Evolutionary conservation across 2,797 vertebrate genomes (phyloP), one percentile per base, ranked within the genome.

Genomic region (Thripadectes ignobilis): DNA sequence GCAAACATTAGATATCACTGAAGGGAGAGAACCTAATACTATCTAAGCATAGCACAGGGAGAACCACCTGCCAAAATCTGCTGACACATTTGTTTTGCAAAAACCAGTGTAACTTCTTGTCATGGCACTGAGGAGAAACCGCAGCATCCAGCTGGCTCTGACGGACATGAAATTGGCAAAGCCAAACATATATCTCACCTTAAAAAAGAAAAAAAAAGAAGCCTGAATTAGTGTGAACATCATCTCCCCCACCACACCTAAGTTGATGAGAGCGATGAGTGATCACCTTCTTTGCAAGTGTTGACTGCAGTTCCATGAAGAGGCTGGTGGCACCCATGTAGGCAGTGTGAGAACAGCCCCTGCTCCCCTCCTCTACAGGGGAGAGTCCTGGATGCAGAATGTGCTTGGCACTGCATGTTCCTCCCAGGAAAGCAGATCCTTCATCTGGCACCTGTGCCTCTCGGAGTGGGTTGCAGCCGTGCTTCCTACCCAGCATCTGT

Each of bases 401-500:
- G 57, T n/a, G 65, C 13, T 76, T 93, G 92, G 67, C 39, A 1
- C 59, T 66, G 71, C 67, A 34, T 54, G 55, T 76, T 91, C 62
- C 67, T 85, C 51, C 69, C 48, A 16, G 76, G 80, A 84, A 77
- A 78, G 77, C 93, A 85, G 81, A 54, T 82, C 67, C 62, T 92
- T 89, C 87, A 34, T 45, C 89, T 95, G 96, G 92, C 96, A 95
- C 89, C 63, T 65, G 85, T 87, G 87, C 59, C n/a, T 57, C 65
- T 85, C 1, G 0, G 58, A 68, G 87, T 5, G 0, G 51, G 49
- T 69, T 80, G 57, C 68, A 39, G 92, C 58, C 55, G 2, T 36
- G 80, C 90, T 95, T 73, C 96, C 92, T 67, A 67, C 96, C 63
- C 24, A 85, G 75, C 95, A 95, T 76, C 95, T 95, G 93, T 74